Base-by-base conservation (phyloP, 2,888 invertebrate genomes). In the Phengaris alcon region DNA sequence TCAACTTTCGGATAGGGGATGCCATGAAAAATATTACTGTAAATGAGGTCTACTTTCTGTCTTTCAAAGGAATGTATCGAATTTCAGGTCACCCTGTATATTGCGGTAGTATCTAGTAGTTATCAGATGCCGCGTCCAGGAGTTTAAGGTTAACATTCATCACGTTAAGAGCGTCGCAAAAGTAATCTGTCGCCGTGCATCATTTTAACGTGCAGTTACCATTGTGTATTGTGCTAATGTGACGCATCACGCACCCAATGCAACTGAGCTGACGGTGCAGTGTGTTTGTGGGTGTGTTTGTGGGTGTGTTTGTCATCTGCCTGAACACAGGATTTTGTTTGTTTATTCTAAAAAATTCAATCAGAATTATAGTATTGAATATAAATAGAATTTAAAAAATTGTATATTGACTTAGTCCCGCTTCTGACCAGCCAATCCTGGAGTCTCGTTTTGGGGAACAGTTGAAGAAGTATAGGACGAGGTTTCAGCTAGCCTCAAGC, bases 111-210 rank as follows among this genome's bases (percentile, higher is more conserved):
- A 68, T 69, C 69, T 69, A 48, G 46, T 46, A 3, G n/a, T 9
- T 69, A 69, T 48, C 8, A n/a, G 1, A 69, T 9, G 22, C 22
- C 52, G 70, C 7, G 15, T 9, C 7, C 4, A 15, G 51, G 51
- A 52, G 22, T 70, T 70, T 52, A 22, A 52, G 52, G 70, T 70
- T 51, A 70, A 70, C 70, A 70, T 70, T 75, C 54, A 69, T 75
- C 75, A 75, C 54, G 55, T 75, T 75, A 55, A 69, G 68, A 75
- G 75, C 57, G 46, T 69, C 55, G 69, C 75, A 77, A 78, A 78
- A 77, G 76, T 77, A 77, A 78, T 77, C 79, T 78, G 55, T 57
- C 76, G 76, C 75, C 75, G 77, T 77, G 77, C 75, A 77, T 78
- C 79, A 76, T 77, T 78, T 78, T 77, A 78, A 76, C 77, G 76